Evolutionary conservation across 2,888 invertebrate genomes (phyloP).

Genomic region (Pristionchus maxplancki): DNA sequence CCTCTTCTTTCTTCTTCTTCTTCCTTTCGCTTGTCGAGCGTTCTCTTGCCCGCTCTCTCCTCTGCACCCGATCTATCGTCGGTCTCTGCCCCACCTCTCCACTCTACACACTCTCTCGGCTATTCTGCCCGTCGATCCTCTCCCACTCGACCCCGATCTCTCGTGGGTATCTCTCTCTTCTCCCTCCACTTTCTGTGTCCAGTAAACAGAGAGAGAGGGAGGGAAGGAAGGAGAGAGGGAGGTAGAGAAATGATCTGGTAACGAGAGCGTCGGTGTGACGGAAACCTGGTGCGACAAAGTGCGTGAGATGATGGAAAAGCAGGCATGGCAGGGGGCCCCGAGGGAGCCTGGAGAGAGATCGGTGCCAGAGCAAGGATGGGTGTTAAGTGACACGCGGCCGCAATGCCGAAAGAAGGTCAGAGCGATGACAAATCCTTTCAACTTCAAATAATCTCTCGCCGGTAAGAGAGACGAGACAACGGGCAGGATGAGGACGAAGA

Average conservation of each 20-base stretch:
- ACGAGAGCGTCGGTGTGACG: not conserved
- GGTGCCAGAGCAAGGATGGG: not conserved
- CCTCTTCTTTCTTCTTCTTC: slow-evolving; percentile 35
- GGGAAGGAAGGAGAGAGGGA: slow-evolving; percentile 5
- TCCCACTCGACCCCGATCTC: not conserved
- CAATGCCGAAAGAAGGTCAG: not conserved
- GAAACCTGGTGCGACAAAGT: slow-evolving; percentile 16
- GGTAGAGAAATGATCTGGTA: slow-evolving; percentile 8
- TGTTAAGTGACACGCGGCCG: not conserved
- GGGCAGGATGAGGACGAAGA: too few relatives aligned
- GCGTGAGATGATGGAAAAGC: not conserved
- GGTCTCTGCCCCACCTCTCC: not conserved
- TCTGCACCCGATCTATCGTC: not conserved
- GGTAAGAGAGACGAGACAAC: not conserved
- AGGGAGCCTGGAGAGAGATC: not conserved
- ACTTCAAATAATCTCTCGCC: not conserved
- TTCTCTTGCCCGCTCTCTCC: slow-evolving; percentile 36
- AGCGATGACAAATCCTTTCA: not conserved
- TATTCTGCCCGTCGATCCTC: not conserved
- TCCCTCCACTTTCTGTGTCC: slow-evolving; percentile 44
- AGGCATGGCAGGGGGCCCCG: not conserved
- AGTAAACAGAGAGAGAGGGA: slow-evolving; percentile 45
- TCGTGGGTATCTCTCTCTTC: slow-evolving; percentile 15
- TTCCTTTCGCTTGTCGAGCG: slow-evolving; percentile 46
- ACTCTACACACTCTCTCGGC: not conserved